Conservation (phyloP, 1,140 invertebrate species). For the Steinernema khuongi region DNA sequence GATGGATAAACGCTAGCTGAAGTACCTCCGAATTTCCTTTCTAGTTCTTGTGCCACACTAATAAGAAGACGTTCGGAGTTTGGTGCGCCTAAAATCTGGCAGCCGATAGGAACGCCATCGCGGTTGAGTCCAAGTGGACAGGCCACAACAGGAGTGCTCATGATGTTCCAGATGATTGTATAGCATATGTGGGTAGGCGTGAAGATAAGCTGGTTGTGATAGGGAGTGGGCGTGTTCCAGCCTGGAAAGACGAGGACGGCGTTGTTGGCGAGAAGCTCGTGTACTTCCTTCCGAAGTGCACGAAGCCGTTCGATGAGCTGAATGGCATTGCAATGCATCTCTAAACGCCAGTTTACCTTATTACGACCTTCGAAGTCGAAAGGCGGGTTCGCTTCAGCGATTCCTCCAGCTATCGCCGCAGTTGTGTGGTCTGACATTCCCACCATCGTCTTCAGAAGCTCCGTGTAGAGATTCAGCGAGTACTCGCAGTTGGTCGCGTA, state of each 20-base stretch:
- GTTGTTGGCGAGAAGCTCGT: conserved; percentile 62
- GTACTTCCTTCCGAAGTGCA: conserved; percentile 33
- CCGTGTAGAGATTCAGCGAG: neutral
- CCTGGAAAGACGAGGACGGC: conserved; percentile 5
- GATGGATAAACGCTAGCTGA: neutral
- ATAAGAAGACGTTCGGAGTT: neutral
- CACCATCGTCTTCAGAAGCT: conserved; percentile 9
- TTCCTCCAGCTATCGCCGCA: neutral
- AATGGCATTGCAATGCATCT: neutral
- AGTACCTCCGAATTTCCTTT: neutral
- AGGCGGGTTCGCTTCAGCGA: neutral
- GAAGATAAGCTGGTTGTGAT: conserved; percentile 42
- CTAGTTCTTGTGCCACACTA: neutral
- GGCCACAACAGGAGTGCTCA: neutral
- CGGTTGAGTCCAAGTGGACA: neutral
- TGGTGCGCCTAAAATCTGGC: neutral
- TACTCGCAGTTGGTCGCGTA: neutral
- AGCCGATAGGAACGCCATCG: neutral
- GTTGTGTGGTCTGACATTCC: conserved; percentile 18
- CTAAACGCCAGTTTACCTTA: neutral
- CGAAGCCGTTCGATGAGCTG: neutral
- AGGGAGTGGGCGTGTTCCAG: conserved; percentile 57
- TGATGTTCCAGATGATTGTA: neutral
- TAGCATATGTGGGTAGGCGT: neutral
- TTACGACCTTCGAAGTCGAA: neutral